Evolutionary conservation across 1,140 invertebrate genomes (phyloP), one percentile per base, ranked within the genome.

Genomic region (Andricus grossulariae): DNA sequence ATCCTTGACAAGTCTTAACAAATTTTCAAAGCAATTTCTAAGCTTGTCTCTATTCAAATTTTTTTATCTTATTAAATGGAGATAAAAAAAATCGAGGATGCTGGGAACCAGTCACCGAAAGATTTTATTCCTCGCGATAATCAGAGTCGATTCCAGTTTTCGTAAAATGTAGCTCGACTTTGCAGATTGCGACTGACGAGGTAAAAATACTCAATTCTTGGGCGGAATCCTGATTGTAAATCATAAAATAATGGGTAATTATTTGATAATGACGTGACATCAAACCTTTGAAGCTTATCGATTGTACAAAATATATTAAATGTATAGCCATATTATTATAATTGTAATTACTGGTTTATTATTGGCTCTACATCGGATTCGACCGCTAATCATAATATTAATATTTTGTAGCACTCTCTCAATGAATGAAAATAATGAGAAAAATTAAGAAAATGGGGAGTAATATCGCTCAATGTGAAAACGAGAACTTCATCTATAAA

Each of bases 301-400:
- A 86, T 80, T 89, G 87, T 89, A 89, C 84, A 89, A 88, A 89
- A 83, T 87, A 88, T 73, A 76, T 87, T 87, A 86, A 83, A 85
- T 85, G 83, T 84, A 86, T 84, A 84, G 81, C 66, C 73, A 76
- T 66, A 57, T 57, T 32, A 32, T 32, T 32, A 57, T 55, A n/a
- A 57, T 32, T 57, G 57, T 66, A 66, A 66, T 66, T 79, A 81
- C 80, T 66, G 25, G 73, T 72, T 79, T 75, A 78, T 79, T 75
- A 79, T 49, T 45, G 71, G 73, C 57, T 66, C 25, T 21, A 66
- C 57, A 66, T 32, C 57, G 81, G 80, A 77, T 73, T 73, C 51
- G n/a, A 66, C 19, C 15, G 50, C 74, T 79, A 74, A 16, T 78
- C 73, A 73, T 83, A 81, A 84, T 86, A 84, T 81, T 85, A 81